phyloP scores from a whole-genome alignment of 35 echinoderm and acorn worm species.

The Stichopus chloronotus region DNA sequence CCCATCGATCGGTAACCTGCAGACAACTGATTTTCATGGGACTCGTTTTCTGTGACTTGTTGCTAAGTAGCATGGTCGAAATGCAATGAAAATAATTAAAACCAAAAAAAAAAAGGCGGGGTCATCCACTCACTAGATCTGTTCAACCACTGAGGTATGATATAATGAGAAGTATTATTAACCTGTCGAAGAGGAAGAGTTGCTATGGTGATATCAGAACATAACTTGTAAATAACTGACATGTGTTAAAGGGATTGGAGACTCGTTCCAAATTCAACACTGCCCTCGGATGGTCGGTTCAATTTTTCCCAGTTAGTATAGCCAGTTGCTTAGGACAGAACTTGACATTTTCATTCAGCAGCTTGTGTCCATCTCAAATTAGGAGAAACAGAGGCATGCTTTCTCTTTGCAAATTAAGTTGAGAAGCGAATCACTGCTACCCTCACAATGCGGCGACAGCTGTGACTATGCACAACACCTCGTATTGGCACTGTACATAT shows the following conservation, averaged over 20 bases:
- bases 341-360: too few relatives aligned
- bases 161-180: not conserved
- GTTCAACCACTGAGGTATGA: not conserved
- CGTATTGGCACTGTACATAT: too few relatives aligned
- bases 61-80: not conserved
- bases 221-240: not conserved
- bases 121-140: not conserved
- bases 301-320: too few relatives aligned
- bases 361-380: too few relatives aligned
- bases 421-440: too few relatives aligned
- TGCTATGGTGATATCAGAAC: not conserved
- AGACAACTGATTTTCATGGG: not conserved
- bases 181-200: not conserved
- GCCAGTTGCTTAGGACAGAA: too few relatives aligned
- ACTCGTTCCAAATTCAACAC: too few relatives aligned
- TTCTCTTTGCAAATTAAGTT: too few relatives aligned
- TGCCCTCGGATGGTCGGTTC: too few relatives aligned
- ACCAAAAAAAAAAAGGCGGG: not conserved
- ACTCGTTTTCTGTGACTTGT: not conserved
- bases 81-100: not conserved
- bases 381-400: too few relatives aligned
- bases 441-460: too few relatives aligned
- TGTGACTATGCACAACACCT: too few relatives aligned
- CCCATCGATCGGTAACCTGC: not conserved
- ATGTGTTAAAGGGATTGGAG: not conserved